A percentile compares a stretch with the other conserved stretches of the same genome.
phyloP scores from a whole-genome alignment of 2,888 invertebrate species.

The Teleiodes luculella region DNA sequence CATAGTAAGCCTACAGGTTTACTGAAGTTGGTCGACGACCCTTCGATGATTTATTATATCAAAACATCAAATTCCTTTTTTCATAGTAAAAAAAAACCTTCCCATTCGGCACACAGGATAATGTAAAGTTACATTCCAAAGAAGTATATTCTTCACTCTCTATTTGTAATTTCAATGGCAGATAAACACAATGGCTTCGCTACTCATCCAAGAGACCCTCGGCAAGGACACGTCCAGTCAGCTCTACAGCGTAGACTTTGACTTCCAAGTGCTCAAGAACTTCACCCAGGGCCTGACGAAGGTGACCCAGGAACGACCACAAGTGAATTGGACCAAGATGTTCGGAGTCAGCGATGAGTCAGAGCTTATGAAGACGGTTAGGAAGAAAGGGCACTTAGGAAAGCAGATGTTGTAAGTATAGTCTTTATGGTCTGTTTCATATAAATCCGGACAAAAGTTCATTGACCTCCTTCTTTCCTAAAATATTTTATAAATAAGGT shows the following conservation, averaged over 20 bases:
- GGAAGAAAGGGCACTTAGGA: constrained; percentile 44
- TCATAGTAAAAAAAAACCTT: no score
- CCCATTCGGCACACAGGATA: no score
- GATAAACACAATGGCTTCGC: constrained; percentile 69
- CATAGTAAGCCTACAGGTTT: no score
- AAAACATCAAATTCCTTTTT: no score
- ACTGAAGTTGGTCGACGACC: no score
- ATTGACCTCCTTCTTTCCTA: no score
- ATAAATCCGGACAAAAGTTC: no score
- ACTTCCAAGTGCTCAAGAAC: constrained; percentile 51
- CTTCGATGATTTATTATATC: no score
- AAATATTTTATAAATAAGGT: no score
- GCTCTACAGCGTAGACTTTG: constrained; percentile 56
- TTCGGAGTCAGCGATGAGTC: constrained; percentile 45
- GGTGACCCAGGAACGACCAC: constrained; percentile 31
- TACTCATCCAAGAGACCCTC: constrained; percentile 63
- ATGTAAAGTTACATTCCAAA: no score
- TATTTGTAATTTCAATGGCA: constrained; percentile 28
- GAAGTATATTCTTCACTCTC: no score
- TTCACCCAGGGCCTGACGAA: constrained; percentile 44
- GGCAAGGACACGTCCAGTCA: constrained; percentile 60
- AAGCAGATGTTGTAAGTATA: constrained; percentile 63
- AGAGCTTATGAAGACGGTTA: constrained; percentile 44
- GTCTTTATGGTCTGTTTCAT: neutral
- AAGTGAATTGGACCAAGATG: constrained; percentile 45